Percentiles rank a stretch among this genome's conserved stretches.
phyloP scores from a whole-genome alignment of 64 coral and sea anemone genomes.

The Catalaphyllia jardinei region DNA sequence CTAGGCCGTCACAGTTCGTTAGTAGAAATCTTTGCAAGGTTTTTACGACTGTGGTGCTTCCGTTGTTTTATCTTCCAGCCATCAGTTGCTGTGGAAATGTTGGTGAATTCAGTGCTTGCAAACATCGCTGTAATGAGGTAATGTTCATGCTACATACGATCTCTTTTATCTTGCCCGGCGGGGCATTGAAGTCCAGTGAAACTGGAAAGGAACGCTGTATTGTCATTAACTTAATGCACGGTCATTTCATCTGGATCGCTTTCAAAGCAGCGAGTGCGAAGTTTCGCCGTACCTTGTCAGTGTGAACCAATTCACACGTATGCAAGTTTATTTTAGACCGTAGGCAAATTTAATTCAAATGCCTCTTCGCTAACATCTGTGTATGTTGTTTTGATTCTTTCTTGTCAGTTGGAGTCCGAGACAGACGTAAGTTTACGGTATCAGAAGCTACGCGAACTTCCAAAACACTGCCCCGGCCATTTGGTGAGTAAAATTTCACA shows the following conservation, averaged over 20 bases:
- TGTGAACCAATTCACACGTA: constrained; percentile 53
- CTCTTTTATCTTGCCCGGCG: constrained; percentile 82
- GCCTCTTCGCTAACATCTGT: constrained; percentile 32
- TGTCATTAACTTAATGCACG: constrained; percentile 19
- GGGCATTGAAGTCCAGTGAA: constrained; percentile 74
- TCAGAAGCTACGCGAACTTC: constrained; percentile 83
- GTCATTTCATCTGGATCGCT: constrained; percentile 44
- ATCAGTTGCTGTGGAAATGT: constrained; percentile 78
- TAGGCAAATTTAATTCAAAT: constrained; percentile 71
- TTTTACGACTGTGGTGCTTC: constrained; percentile 3
- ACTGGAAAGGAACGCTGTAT: constrained; percentile 63
- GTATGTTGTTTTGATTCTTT: constrained; percentile 63
- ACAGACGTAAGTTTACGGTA: constrained; percentile 79
- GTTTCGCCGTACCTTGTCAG: constrained; percentile 13
- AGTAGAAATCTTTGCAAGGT: background rate
- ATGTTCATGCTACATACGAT: constrained; percentile 64
- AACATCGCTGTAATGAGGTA: constrained; percentile 86
- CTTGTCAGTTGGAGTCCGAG: constrained; percentile 70
- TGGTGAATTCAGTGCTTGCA: constrained; percentile 72
- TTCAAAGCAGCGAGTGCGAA: constrained; percentile 50
- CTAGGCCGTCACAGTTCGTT: constrained; percentile 26
- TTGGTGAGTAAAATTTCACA: constrained; percentile 85
- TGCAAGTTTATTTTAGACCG: constrained; percentile 72
- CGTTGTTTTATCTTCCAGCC: constrained; percentile 74
- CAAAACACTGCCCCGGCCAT: constrained; percentile 79